A percentile compares a stretch with the other conserved stretches of the same genome.
Conservation (phyloP, 2,888 invertebrate species). For the Drosophila prolongata region DNA sequence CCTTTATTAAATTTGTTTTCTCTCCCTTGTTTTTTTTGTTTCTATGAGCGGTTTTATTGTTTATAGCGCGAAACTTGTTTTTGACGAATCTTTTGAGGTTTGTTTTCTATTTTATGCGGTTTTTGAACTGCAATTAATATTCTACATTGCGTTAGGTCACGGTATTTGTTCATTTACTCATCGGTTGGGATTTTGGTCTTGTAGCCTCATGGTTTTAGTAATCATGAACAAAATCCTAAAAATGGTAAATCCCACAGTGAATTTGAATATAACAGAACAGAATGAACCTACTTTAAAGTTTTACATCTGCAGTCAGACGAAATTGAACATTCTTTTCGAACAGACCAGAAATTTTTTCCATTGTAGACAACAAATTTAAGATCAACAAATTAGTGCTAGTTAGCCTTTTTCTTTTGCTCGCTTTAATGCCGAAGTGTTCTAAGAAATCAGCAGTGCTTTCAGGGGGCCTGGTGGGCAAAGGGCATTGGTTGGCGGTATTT, state of each 20-base stretch:
- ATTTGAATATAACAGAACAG: too few species aligned
- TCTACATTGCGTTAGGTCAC: conserved; percentile 63
- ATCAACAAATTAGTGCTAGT: conserved; percentile 14
- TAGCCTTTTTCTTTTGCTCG: background rate
- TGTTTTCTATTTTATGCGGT: conserved; percentile 19
- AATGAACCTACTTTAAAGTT: too few species aligned
- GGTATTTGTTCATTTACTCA: conserved; percentile 26
- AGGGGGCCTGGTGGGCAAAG: conserved; percentile 13
- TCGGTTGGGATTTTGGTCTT: background rate
- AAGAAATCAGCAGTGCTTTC: conserved; percentile 20
- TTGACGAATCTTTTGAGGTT: conserved; percentile 8
- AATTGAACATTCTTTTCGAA: background rate
- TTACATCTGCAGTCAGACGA: background rate
- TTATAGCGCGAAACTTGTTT: conserved; percentile 22
- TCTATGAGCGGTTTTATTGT: conserved; percentile 8
- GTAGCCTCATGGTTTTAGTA: background rate
- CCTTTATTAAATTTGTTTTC: conserved; percentile 28
- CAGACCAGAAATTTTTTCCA: background rate
- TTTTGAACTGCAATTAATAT: conserved; percentile 12
- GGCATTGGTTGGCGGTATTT: conserved; percentile 25
- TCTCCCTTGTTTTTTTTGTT: conserved; percentile 4
- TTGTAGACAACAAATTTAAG: background rate
- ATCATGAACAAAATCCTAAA: background rate
- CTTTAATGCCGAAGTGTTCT: background rate
- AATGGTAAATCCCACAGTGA: too few species aligned